A percentile compares a stretch with the other conserved stretches of the same genome.
phyloP scores from a whole-genome alignment of 2,113 vertebrate species.

The Cololabis saira region DNA sequence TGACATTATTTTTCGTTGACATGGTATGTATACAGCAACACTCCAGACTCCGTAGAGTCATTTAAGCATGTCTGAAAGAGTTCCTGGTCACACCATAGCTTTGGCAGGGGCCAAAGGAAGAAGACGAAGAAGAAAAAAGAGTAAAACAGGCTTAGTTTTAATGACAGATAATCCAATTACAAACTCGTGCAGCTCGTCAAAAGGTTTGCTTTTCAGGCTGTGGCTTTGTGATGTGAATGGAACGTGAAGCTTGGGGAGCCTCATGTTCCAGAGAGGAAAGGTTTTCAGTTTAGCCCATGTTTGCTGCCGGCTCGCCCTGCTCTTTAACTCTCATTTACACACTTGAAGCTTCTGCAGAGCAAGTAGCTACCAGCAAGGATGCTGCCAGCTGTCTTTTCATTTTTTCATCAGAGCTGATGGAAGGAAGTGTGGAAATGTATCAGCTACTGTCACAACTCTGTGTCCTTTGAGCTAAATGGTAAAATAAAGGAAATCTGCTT shows the following conservation, averaged over 20 bases:
- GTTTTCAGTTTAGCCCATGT: slow-evolving; percentile 50
- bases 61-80: slow-evolving; percentile 52
- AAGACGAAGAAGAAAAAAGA: slow-evolving; percentile 18
- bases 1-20: too few relatives aligned
- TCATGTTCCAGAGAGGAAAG: slow-evolving; percentile 52
- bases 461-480: slow-evolving; percentile 5
- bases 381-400: slow-evolving; percentile 34
- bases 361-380: slow-evolving; percentile 15
- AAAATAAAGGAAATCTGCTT: slow-evolving; percentile 3
- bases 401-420: neutral
- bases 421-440: slow-evolving; percentile 34
- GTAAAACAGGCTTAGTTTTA: slow-evolving; percentile 66
- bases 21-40: slow-evolving; percentile 51
- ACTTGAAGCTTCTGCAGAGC: slow-evolving; percentile 53
- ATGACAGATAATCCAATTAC: slow-evolving; percentile 78
- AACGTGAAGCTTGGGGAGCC: slow-evolving; percentile 66
- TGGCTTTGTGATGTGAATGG: slow-evolving; percentile 77
- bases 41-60: slow-evolving; percentile 52
- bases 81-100: slow-evolving; percentile 55
- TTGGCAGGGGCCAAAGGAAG: slow-evolving; percentile 38
- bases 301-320: slow-evolving; percentile 61
- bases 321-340: slow-evolving; percentile 57
- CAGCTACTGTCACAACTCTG: slow-evolving; percentile 13
- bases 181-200: slow-evolving; percentile 75
- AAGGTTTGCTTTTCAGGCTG: slow-evolving; percentile 75